Conservation (phyloP, 2,113 vertebrate species). For the Ammospiza caudacuta region DNA sequence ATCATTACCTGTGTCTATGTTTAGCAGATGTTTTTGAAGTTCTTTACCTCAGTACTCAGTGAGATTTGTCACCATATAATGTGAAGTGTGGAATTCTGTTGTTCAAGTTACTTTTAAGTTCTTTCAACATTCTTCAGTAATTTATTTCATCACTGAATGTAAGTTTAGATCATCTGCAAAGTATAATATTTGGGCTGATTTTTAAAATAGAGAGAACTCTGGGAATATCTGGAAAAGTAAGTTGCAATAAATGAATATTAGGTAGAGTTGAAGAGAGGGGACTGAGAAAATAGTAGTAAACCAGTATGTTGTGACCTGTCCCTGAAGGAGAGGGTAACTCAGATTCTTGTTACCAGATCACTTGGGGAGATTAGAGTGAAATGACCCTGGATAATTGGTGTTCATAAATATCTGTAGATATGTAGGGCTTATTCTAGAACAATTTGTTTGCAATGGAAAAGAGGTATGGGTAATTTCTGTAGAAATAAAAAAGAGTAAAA, state of each 20-base stretch:
- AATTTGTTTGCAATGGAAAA: neutral
- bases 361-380: neutral
- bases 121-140: neutral
- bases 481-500: neutral
- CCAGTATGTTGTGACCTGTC: neutral
- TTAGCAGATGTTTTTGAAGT: conserved; percentile 32
- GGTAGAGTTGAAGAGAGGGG: neutral
- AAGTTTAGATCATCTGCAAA: neutral
- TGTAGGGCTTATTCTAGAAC: neutral
- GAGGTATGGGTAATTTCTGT: neutral
- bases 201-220: neutral
- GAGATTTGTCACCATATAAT: neutral
- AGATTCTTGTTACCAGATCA: neutral
- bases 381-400: neutral
- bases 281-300: neutral
- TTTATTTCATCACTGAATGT: neutral
- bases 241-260: neutral
- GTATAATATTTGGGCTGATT: neutral
- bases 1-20: conserved; percentile 40
- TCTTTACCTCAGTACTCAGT: neutral
- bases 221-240: neutral
- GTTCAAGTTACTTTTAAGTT: neutral
- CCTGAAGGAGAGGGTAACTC: neutral
- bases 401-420: neutral
- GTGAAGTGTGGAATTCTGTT: neutral